Evolutionary conservation across 2,113 vertebrate species (phyloP).

Genomic region (Terrapene triunguis): DNA sequence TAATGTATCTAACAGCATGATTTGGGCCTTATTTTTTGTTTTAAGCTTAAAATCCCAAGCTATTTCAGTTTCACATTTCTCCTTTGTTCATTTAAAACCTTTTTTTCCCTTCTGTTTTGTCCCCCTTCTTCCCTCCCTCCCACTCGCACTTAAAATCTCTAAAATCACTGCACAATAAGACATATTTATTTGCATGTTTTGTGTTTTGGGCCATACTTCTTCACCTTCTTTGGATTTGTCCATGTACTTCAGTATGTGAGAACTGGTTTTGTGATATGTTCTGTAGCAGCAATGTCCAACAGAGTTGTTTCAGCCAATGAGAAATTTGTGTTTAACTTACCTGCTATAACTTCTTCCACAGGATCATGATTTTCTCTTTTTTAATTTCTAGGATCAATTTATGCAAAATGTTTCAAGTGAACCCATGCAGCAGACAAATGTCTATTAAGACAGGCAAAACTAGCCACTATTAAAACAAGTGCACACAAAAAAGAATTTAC

Average conservation of each 20-base stretch:
- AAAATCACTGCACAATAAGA: background rate
- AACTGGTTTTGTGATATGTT: background rate
- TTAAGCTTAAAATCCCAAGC: background rate
- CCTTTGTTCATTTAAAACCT: background rate
- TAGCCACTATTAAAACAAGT: background rate
- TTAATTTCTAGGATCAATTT: background rate
- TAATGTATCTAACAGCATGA: background rate
- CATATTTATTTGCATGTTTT: background rate
- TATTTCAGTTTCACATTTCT: background rate
- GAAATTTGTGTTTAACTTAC: background rate
- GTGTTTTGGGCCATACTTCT: fast-evolving
- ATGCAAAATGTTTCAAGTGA: background rate
- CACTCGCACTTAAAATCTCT: background rate
- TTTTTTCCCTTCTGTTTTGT: background rate
- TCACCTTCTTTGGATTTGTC: background rate
- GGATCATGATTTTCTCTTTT: background rate
- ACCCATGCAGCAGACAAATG: background rate
- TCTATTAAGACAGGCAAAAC: background rate
- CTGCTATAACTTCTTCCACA: background rate
- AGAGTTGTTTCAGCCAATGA: background rate
- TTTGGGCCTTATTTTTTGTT: background rate
- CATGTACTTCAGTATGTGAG: background rate
- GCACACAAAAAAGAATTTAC: background rate
- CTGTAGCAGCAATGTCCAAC: background rate
- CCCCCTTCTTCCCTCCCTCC: no score